Evolutionary conservation across 2,888 invertebrate genomes (phyloP), one percentile per base, ranked within the genome.

Genomic region (Odontomyia ornata): DNA sequence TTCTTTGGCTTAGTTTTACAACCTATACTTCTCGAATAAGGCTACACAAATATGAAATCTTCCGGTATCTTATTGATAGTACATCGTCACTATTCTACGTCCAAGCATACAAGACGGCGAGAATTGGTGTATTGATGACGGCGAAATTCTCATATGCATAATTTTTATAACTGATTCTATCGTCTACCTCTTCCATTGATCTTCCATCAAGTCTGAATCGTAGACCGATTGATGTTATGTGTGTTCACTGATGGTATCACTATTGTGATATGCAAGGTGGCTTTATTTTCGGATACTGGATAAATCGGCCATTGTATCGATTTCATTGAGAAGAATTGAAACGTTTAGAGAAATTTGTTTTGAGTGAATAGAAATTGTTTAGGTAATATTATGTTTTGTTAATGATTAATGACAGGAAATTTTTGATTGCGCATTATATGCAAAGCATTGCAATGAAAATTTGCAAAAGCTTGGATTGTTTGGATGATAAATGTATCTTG

Each of bases 21-120:
- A 36, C 36, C 36, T 36, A 36, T 36, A 25, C 25, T 73, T 60
- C 30, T 30, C 23, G 30, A 73, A 60, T 60, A 57, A 57, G 73
- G 57, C 60, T 60, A 73, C 23, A 73, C 69, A 69, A 69, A 69
- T 47, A 69, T 46, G 69, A 69, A 56, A 11, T 36, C 73, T 73
- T 73, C 73, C 73, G 73, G 73, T 73, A 73, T 73, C 7, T 71
- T 64, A n/a, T 64, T 28, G 52, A 52, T 52, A 4, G 52, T 18
- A 52, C 15, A 36, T 36, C 36, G 36, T 36, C 36, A 36, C 36
- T 36, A 36, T 36, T 9, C 3, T 9, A 3, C 3, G 36, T 9
- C 9, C 36, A 4, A 9, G 52, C 4, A 13, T 2, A 52, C 15
- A 9, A 15, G 64, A 60, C 21, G 23, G 60, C 4, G 3, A n/a